Base-by-base conservation (phyloP, 2,113 vertebrate species). In the Scalopus aquaticus region DNA sequence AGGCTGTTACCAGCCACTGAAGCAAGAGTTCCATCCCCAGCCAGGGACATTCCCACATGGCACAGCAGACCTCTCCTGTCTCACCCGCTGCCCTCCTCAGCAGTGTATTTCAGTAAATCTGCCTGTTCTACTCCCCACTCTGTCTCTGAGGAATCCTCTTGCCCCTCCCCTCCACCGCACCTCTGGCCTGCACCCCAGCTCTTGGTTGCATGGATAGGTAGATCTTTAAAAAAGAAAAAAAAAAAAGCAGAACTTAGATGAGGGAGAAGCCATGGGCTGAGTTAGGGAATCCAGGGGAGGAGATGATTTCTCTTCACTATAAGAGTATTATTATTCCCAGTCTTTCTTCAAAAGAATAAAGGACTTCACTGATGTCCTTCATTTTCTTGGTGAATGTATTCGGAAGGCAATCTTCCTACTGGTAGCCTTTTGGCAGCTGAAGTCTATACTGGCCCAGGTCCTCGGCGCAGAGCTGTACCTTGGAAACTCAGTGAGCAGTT, bases 401-500 rank as follows among this genome's bases (percentile, higher is more conserved):
- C 82, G 85, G 73, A 24, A 85, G 44, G 70, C 86, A 94, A 79
- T 65, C 42, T 11, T 78, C n/a, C 20, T 39, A 15, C 39, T 15
- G 20, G 49, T 82, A 35, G 72, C 19, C 30, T 85, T 24, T 58
- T 65, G 80, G 46, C 46, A 77, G 46, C 80, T 76, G 42, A 95
- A 62, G 17, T 82, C 76, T 39, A 2, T 58, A 30, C 69, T 84
- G 82, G 54, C 51, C 46, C 44, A 82, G 51, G 87, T 84, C 54
- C 28, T 80, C 76, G 90, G 69, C 56, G 42, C 56, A 84, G 80
- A 93, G 76, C 65, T 93, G 72, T 89, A 87, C 74, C 64, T 91
- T 93, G 79, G 90, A 96, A 87, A 93, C 39, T 90, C 76, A 44
- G 60, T 39, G 44, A 84, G 76, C 64, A 93, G 93, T 80, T 54